A percentile compares a stretch with the other conserved stretches of the same genome.
phyloP scores from a whole-genome alignment of 2,888 invertebrate genomes.

The Polymixis flavicincta region DNA sequence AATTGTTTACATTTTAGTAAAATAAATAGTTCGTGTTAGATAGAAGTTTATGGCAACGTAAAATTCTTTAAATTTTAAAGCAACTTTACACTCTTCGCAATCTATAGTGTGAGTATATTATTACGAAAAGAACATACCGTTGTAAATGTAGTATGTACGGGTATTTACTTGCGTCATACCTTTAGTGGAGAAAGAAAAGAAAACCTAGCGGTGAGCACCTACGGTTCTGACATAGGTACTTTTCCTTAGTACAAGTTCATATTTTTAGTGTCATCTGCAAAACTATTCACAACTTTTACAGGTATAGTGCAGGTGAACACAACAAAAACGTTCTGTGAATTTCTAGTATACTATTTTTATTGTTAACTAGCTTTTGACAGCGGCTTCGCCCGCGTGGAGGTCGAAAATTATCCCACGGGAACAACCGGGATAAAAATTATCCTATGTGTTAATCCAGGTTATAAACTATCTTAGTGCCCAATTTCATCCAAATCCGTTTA shows the following conservation, averaged over 20 bases:
- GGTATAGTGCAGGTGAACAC: not conserved
- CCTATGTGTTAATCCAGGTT: too few species aligned
- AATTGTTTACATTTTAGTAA: not conserved
- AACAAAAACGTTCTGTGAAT: not conserved
- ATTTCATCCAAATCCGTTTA: too few species aligned
- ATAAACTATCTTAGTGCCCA: too few species aligned
- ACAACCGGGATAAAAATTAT: too few species aligned
- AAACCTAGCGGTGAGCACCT: not conserved
- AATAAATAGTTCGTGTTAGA: not conserved
- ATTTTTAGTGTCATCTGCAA: too few species aligned
- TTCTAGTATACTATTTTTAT: not conserved
- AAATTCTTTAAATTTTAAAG: not conserved
- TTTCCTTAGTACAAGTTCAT: not conserved
- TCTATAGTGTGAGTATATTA: not conserved
- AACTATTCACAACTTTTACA: not conserved
- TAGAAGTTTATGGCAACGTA: not conserved
- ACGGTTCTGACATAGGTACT: not conserved
- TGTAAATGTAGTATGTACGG: not conserved
- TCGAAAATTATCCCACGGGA: too few species aligned
- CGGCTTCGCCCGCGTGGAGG: too few species aligned
- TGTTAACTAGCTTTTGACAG: too few species aligned
- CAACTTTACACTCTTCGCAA: not conserved
- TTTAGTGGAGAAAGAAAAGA: not conserved
- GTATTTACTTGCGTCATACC: not conserved
- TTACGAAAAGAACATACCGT: not conserved